Evolutionary conservation across 2,113 vertebrate species (phyloP).

Genomic region (Dicerorhinus sumatrensis): DNA sequence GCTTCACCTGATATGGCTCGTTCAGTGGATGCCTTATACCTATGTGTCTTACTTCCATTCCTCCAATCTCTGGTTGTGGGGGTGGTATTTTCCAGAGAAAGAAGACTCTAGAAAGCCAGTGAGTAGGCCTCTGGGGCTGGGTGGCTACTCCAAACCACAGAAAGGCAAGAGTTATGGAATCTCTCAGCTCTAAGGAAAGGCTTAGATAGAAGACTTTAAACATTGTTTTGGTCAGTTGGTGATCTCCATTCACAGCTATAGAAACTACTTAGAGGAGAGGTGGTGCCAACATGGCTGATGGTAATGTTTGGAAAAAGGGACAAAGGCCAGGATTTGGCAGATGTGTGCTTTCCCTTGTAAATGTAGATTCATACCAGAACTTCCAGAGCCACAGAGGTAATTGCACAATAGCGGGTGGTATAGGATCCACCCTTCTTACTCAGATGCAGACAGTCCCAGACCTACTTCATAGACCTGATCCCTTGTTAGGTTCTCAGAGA

Average conservation of each 20-base stretch:
- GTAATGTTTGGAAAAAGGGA: background rate
- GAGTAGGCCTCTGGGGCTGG: background rate
- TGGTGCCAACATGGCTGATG: background rate
- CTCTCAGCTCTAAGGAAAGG: background rate
- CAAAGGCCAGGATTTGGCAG: background rate
- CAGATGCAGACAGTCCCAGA: background rate
- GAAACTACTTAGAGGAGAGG: background rate
- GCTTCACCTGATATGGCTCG: fast-evolving
- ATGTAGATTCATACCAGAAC: background rate
- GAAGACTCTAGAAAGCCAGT: background rate
- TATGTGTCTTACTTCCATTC: background rate
- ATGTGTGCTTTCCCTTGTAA: background rate
- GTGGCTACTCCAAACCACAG: background rate
- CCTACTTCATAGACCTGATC: background rate
- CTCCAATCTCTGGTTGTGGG: background rate
- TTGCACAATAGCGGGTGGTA: fast-evolving
- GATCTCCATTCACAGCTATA: background rate
- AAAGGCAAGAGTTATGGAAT: background rate
- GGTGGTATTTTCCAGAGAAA: background rate
- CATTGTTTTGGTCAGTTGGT: background rate
- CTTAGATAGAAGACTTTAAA: background rate
- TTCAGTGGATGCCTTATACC: background rate
- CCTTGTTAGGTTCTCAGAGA: background rate
- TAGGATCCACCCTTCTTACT: background rate
- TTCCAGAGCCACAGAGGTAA: background rate